A percentile compares a stretch with the other conserved stretches of the same genome.
phyloP scores from a whole-genome alignment of 2,888 invertebrate genomes.

The Ichneumoninae sp. region DNA sequence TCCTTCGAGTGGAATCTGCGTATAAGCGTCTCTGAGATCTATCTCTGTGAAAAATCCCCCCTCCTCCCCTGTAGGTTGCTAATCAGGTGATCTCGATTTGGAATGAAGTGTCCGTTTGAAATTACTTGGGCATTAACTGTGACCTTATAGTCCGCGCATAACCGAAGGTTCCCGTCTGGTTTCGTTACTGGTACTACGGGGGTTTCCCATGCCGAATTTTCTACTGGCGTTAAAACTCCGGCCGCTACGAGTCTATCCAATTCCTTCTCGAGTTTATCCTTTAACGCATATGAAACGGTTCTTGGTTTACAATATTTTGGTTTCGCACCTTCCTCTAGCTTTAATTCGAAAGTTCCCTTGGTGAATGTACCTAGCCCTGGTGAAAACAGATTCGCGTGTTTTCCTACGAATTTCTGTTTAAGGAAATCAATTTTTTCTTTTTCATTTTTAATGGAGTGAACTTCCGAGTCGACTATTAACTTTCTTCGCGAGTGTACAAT shows the following conservation, averaged over 20 bases:
- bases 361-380: slow-evolving; percentile 41
- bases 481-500: background rate
- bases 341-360: slow-evolving; percentile 27
- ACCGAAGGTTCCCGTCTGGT: slow-evolving; percentile 68
- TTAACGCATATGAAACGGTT: slow-evolving; percentile 35
- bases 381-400: background rate
- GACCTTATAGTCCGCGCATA: slow-evolving; percentile 74
- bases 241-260: slow-evolving; percentile 27
- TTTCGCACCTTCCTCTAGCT: slow-evolving; percentile 49
- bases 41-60: slow-evolving; percentile 62
- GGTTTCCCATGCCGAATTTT: slow-evolving; percentile 72
- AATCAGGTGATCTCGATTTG: slow-evolving; percentile 67
- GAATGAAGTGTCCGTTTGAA: slow-evolving; percentile 61
- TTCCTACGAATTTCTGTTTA: slow-evolving; percentile 17
- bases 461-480: background rate
- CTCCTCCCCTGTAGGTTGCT: slow-evolving; percentile 66
- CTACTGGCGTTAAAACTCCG: slow-evolving; percentile 51
- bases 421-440: background rate
- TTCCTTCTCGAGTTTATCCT: slow-evolving; percentile 36
- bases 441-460: background rate
- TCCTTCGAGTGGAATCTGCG: slow-evolving; percentile 47
- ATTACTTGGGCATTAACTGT: slow-evolving; percentile 66
- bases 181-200: slow-evolving; percentile 74
- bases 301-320: slow-evolving; percentile 66
- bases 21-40: slow-evolving; percentile 55